Evolutionary conservation across 2,888 invertebrate genomes (phyloP), one percentile per base, ranked within the genome.

Genomic region (Ormyrus rosae): DNA sequence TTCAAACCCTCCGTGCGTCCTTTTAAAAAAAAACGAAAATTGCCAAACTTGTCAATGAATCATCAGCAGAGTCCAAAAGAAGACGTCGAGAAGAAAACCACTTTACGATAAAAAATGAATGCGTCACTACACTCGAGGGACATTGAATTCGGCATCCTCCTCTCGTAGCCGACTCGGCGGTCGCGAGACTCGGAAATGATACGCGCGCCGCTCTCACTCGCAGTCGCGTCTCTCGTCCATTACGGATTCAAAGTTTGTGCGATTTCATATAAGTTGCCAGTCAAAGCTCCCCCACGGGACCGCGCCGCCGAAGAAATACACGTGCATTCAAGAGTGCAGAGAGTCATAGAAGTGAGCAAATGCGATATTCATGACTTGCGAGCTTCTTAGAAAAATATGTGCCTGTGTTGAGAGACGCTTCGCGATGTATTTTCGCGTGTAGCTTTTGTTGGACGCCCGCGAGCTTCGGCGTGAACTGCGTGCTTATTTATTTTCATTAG

Each of bases 171-270:
- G 34, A 34, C 34, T 34, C 3, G 34, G 34, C 2, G 34, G 34
- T 34, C 34, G 34, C 34, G 34, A 34, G 34, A 34, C 34, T 2
- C 34, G 34, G 34, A 3, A 34, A 34, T 3, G 34, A 34, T 2
- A 2, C 34, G 34, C 34, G 34, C 2, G 34, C 13, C 13, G 13
- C 34, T 34, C 34, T 34, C 2, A 34, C 34, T 34, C 34, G 34
- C 34, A 34, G 34, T 34, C 34, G 34, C 34, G 56, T n/a, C 74
- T 78, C 70, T 80, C 80, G 78, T 74, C 81, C 80, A 80, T 83
- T 83, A 82, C 81, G 81, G 81, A 84, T 83, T 83, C 78, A 80
- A 84, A 84, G 83, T 84, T 84, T 83, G 77, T 50, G 77, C 67
- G 76, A 80, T 69, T 81, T 83, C 78, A 74, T 78, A 34, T 34